Base-by-base conservation (phyloP, 2,888 invertebrate genomes). In the Willowsia nigromaculata region DNA sequence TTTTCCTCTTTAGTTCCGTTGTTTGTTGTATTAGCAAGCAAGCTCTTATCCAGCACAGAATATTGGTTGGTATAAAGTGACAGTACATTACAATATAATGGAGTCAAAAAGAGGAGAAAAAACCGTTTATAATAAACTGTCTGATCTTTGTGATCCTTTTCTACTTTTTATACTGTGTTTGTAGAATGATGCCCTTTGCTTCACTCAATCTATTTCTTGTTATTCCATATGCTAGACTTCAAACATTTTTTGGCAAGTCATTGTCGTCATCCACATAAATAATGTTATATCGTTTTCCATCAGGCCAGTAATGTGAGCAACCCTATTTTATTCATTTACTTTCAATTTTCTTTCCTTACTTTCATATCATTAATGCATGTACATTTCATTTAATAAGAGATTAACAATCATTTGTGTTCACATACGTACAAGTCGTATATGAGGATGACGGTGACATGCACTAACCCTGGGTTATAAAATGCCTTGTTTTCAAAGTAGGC, bases 211-310 rank as follows among this genome's bases (percentile, higher is more conserved):
- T 50, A 68, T 56, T 74, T 47, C 85, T 59, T 85, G 40, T 62
- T 78, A 62, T 47, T 80, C 76, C 88, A 88, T 88, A 88, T 88
- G 83, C 83, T 83, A 74, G 13, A 37, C 83, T 87, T 87, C 87
- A 82, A 65, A 82, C 81, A 33, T 84, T 80, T 83, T 87, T 87
- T 87, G 83, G 82, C 88, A 88, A 88, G 83, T 88, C 88, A 88
- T 88, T 82, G 62, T 83, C 83, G 25, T 78, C 76, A 76, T 82
- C 81, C 40, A 18, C 83, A 50, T 53, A 74, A 74, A 43, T 68
- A 68, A 47, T 56, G 76, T 76, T 84, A 37, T 47, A 71, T 74
- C 22, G 22, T 15, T 22, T 71, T 18, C 33, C 40, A 62, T 5
- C n/a, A 68, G 30, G 11, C 65, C 62, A 65, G 50, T 50, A 50